These are phyloP conservation scores for Discoglossus pictus DNA, from an alignment of 2,797 vertebrate species.

Conservation along the genomic window DNA sequence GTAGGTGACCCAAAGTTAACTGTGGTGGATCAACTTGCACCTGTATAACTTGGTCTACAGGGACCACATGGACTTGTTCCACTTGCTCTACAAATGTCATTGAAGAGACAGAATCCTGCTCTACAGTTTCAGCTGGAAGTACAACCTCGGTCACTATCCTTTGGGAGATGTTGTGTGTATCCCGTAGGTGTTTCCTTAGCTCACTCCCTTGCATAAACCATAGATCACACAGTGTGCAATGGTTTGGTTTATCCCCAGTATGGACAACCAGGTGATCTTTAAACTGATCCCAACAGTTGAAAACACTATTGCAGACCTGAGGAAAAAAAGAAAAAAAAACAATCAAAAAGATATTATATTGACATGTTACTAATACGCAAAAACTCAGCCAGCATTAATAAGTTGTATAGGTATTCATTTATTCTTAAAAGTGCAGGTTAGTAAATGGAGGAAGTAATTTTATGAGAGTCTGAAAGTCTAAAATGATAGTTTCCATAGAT, in stretches of 20 bases:
- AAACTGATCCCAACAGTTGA: constrained; percentile 98
- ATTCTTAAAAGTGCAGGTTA: too few species aligned
- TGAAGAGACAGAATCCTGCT: constrained; percentile 75
- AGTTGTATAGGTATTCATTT: too few species aligned
- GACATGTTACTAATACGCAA: too few species aligned
- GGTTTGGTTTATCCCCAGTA: constrained; percentile 94
- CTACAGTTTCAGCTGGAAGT: constrained; percentile 71
- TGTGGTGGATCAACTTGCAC: constrained; percentile 81
- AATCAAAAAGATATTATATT: too few species aligned
- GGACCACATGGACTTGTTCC: constrained; percentile 81
- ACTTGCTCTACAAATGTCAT: constrained; percentile 81
- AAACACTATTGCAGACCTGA: constrained; percentile 96
- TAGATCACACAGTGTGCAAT: constrained; percentile 94
- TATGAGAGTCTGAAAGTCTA: too few species aligned
- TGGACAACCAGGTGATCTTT: constrained; percentile 96
- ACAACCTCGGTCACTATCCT: constrained; percentile 74
- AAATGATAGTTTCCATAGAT: too few species aligned
- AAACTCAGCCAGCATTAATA: too few species aligned
- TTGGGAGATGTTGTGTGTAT: constrained; percentile 80
- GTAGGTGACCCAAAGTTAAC: constrained; percentile 82
- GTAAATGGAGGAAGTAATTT: too few species aligned
- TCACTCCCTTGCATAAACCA: constrained; percentile 96
- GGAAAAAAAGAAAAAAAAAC: constrained; percentile 50
- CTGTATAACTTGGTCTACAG: constrained; percentile 77
- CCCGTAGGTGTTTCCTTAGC: constrained; percentile 83